These are phyloP conservation scores for Gopherus flavomarginatus DNA, from an alignment of 2,113 vertebrate species.

Conservation along the genomic window DNA sequence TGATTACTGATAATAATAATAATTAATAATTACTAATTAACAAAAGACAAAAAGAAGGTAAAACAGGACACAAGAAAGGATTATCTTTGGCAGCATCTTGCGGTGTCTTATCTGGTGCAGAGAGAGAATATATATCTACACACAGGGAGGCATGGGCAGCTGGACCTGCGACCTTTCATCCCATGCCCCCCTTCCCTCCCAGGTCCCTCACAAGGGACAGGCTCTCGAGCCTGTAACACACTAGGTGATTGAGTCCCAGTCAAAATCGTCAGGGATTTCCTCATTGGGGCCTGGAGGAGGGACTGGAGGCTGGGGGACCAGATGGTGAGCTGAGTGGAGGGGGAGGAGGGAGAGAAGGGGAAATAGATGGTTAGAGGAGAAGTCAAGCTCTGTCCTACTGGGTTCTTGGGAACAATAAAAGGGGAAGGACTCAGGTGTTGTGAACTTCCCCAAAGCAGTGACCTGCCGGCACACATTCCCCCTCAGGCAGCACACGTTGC, in stretches of 20 bases:
- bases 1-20: slow-evolving; percentile 59
- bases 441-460: not conserved
- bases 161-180: slow-evolving; percentile 41
- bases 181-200: slow-evolving; percentile 51
- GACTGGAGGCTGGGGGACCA: slow-evolving; percentile 80
- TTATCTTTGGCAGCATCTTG: slow-evolving; percentile 85
- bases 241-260: slow-evolving; percentile 88
- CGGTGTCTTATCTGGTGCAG: slow-evolving; percentile 81
- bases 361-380: slow-evolving; percentile 19
- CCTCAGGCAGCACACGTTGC: not conserved
- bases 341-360: not conserved
- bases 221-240: slow-evolving; percentile 61
- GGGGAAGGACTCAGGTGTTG: not conserved
- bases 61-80: slow-evolving; percentile 77
- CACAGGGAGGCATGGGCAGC: slow-evolving; percentile 65
- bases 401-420: not conserved
- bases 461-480: not conserved
- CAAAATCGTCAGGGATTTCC: slow-evolving; percentile 85
- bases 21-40: slow-evolving; percentile 74
- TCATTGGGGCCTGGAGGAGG: slow-evolving; percentile 81
- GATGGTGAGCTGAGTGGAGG: slow-evolving; percentile 76
- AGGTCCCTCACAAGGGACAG: slow-evolving; percentile 53
- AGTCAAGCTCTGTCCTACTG: fast-evolving
- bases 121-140: slow-evolving; percentile 82
- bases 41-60: slow-evolving; percentile 74